Conservation (phyloP, 2,113 vertebrate species). For the Naja naja region DNA sequence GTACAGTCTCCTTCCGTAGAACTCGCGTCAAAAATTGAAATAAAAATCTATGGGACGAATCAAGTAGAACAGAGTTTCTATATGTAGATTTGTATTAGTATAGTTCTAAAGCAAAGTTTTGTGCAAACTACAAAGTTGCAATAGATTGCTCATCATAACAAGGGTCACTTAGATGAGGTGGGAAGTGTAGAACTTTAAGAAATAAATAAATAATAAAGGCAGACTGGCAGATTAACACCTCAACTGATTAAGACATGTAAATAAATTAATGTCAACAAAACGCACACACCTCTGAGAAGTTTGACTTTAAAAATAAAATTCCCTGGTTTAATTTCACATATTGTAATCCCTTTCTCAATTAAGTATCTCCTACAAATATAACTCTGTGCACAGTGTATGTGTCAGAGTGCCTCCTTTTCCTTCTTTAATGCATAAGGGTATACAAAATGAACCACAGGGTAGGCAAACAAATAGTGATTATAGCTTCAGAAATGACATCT, state of each 20-base stretch:
- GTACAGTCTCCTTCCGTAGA: background rate
- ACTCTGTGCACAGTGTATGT: constrained; percentile 55
- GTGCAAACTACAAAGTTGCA: background rate
- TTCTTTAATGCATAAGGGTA: constrained; percentile 63
- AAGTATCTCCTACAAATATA: constrained; percentile 53
- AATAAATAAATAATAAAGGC: background rate
- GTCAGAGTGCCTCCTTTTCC: constrained; percentile 61
- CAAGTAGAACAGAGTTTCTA: background rate
- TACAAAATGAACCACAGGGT: constrained; percentile 66
- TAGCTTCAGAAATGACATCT: constrained; percentile 64
- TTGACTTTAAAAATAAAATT: constrained; percentile 35
- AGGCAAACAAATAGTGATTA: constrained; percentile 69
- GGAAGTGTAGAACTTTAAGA: background rate
- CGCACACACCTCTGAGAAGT: constrained; percentile 54
- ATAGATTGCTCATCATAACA: background rate
- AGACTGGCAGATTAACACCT: background rate
- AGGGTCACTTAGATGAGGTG: background rate
- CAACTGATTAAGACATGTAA: constrained; percentile 28
- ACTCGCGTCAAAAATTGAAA: background rate
- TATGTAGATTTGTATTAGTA: background rate
- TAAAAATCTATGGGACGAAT: background rate
- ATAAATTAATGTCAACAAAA: constrained; percentile 46
- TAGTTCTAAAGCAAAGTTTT: background rate
- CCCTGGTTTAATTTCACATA: constrained; percentile 35
- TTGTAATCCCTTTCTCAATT: constrained; percentile 63